A percentile compares a stretch with the other conserved stretches of the same genome.
Conservation (phyloP, 2,888 invertebrate genomes). For the Ennomos quercinarius region DNA sequence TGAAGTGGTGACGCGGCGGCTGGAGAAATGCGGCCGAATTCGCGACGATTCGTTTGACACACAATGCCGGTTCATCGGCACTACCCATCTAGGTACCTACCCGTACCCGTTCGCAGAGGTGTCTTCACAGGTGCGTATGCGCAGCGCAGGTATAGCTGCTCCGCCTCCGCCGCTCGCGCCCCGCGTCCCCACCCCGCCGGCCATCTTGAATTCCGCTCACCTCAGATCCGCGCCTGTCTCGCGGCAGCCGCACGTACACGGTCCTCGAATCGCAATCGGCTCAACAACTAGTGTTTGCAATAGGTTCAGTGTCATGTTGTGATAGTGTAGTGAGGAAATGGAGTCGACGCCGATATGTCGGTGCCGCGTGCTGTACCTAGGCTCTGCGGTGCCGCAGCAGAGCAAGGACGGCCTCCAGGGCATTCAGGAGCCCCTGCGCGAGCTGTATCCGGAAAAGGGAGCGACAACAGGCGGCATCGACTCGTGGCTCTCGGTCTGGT, state of each 20-base stretch:
- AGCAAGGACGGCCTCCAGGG: slow-evolving; percentile 99
- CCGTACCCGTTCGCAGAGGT: slow-evolving; percentile 51
- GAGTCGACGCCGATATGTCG: slow-evolving; percentile 98
- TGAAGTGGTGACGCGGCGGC: slow-evolving; percentile 58
- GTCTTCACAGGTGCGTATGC: slow-evolving; percentile 79
- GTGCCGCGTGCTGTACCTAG: slow-evolving; percentile 98
- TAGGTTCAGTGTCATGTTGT: slow-evolving; percentile 78
- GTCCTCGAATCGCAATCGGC: slow-evolving; percentile 46
- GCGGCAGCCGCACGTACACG: slow-evolving; percentile 72
- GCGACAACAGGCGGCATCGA: slow-evolving; percentile 96
- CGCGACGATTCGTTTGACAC: slow-evolving; percentile 80
- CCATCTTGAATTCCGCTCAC: slow-evolving; percentile 85
- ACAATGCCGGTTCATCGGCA: slow-evolving; percentile 82
- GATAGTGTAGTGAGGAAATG: slow-evolving; percentile 80
- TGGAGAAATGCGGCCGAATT: slow-evolving; percentile 82
- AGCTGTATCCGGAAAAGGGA: slow-evolving; percentile 97
- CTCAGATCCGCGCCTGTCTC: slow-evolving; percentile 78
- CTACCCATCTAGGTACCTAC: slow-evolving; percentile 39
- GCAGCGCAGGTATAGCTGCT: slow-evolving; percentile 73
- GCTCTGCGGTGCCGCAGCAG: slow-evolving; percentile 98
- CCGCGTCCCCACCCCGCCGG: slow-evolving; percentile 48
- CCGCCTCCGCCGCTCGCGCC: slow-evolving; percentile 44
- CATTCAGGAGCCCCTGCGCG: slow-evolving; percentile 98
- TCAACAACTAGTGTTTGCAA: slow-evolving; percentile 61
- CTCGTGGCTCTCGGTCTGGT: slow-evolving; percentile 98